Percentiles rank a stretch among this genome's conserved stretches.
Evolutionary conservation across 1,140 invertebrate species (phyloP).

Genomic region (Lutraria rhynchaena): DNA sequence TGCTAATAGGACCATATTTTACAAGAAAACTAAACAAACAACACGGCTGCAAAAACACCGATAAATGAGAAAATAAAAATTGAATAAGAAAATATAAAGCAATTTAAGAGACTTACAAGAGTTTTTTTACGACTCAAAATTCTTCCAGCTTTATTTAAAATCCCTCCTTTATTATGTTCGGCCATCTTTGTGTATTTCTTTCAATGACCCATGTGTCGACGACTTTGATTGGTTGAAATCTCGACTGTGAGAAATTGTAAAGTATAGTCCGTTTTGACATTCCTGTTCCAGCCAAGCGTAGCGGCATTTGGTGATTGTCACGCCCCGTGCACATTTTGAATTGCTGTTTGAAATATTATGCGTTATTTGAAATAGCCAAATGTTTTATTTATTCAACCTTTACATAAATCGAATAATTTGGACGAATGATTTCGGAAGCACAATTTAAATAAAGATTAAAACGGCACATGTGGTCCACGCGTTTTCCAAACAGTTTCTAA

Average conservation of each 20-base stretch:
- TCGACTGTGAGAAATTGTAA: constrained; percentile 32
- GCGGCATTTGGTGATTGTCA: too few species aligned
- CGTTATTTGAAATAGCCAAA: too few species aligned
- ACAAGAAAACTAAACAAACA: neutral
- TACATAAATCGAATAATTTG: too few species aligned
- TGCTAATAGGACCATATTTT: constrained; percentile 30
- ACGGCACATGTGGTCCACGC: too few species aligned
- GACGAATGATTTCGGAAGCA: too few species aligned
- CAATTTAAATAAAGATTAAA: too few species aligned
- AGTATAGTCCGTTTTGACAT: constrained; percentile 39
- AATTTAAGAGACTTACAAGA: constrained; percentile 24
- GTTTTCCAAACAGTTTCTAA: too few species aligned
- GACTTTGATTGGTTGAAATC: constrained; percentile 45
- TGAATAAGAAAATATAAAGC: neutral
- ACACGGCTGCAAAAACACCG: constrained; percentile 2
- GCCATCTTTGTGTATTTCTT: constrained; percentile 58
- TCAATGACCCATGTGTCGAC: constrained; percentile 32
- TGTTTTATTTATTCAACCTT: too few species aligned
- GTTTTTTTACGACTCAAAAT: constrained; percentile 50
- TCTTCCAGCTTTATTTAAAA: constrained; percentile 56
- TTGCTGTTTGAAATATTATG: too few species aligned
- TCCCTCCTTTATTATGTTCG: constrained; percentile 53
- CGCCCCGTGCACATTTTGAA: too few species aligned
- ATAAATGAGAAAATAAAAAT: neutral
- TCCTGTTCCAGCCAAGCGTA: constrained; percentile 9